Evolutionary conservation across 2,888 invertebrate species (phyloP), one percentile per base, ranked within the genome.

Genomic region (Pandemis corylana): DNA sequence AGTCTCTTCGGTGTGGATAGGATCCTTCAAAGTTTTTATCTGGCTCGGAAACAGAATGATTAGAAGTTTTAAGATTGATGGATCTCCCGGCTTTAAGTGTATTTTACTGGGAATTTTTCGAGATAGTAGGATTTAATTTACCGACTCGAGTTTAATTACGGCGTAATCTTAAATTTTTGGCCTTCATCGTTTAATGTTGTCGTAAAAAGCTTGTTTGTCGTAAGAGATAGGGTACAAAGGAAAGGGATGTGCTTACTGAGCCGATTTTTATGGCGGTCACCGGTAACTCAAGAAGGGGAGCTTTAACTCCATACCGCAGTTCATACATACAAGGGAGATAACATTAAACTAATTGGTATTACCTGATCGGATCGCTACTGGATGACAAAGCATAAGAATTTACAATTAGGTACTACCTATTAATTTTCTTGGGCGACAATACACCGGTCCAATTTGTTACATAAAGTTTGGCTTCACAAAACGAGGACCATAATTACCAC

Each of bases 31-130:
- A 85, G 81, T 85, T 86, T 82, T 82, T 81, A 83, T 84, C 84
- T 83, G 81, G 79, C 82, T 82, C 77, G 77, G 84, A 83, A 85
- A 85, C 83, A 82, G 80, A 77, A 82, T 85, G 88, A 89, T 91
- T 89, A 91, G 81, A 90, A 90, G 81, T 91, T 90, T 85, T 82
- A 86, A 90, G 89, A 91, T 90, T 90, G 90, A 92, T 91, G 90
- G 87, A 87, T 87, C 83, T 80, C 79, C 71, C 78, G 78, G 80
- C 83, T 85, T 80, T 83, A 84, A 88, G 84, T 85, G 82, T 78
- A 75, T 80, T 83, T 85, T 86, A 84, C 81, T 80, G 73, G 67
- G 75, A 78, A 77, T 81, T 82, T 83, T 83, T 75, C 77, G 74
- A 79, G 77, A 80, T 77, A 77, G 76, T 80, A 79, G 75, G 68